Base-by-base conservation (phyloP, 2,797 vertebrate species). In the Micropoecilia bifurca region DNA sequence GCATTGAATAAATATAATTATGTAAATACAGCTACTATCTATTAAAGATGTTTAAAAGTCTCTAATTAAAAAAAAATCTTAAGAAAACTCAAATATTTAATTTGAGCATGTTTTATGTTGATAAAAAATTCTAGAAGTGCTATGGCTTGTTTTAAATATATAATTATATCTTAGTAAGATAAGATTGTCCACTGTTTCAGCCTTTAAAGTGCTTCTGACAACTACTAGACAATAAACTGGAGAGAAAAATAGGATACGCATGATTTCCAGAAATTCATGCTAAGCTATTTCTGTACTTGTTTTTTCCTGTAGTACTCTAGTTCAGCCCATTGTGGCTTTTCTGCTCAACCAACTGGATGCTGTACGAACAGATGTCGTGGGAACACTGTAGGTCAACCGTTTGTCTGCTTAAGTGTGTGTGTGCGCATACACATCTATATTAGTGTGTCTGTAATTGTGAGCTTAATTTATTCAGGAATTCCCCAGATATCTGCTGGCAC, bases 401-500 rank as follows among this genome's bases (percentile, higher is more conserved):
- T 80, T 88, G 69, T 82, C 46, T 87, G 47, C 69, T 46, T 72
- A 16, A 39, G 22, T 71, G 46, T 63, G 12, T 59, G 55, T 30
- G 53, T 57, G 45, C 57, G 41, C 69, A 50, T 73, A 39, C 33
- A 3, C 18, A 20, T 80, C 53, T 9, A 41, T 73, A 22, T 77
- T 47, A 10, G 33, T 33, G 39, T 74, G 61, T 73, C 30, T 63
- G 30, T 36, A 74, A 77, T 55, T 83, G 63, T 82, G 79, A 63
- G 57, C 79, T 82, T 78, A 77, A 88, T 93, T 86, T 89, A 83
- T 90, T 85, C 80, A 73, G 84, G 84, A 92, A 90, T 93, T 94
- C 87, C 86, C 87, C 57, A 79, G 83, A 82, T 90, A 90, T 88
- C 73, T 86, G 77, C 81, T 91, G 89, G 85, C 84, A 91, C 85